phyloP scores from a whole-genome alignment of 2,797 vertebrate genomes.

The Smutsia temminckii region DNA sequence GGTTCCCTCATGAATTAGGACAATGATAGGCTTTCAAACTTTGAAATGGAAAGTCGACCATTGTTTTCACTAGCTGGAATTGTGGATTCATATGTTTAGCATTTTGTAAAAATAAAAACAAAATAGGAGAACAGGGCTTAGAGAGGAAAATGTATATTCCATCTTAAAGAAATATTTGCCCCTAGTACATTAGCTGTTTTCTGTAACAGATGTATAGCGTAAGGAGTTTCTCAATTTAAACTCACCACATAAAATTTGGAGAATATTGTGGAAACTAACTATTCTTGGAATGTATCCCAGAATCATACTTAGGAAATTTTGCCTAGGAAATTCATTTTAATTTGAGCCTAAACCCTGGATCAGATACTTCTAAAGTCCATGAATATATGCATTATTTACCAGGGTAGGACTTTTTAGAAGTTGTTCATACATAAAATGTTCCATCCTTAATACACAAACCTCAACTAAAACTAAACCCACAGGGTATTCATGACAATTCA shows the following conservation, averaged over 20 bases:
- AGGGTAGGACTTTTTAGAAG: not conserved
- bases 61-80: not conserved
- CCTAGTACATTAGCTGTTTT: not conserved
- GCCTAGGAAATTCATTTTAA: constrained; percentile 34
- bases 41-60: not conserved
- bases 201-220: not conserved
- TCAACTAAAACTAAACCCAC: constrained; percentile 51
- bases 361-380: constrained; percentile 14
- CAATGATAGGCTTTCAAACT: not conserved
- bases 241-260: constrained; percentile 34
- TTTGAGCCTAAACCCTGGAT: constrained; percentile 7
- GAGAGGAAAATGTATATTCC: not conserved
- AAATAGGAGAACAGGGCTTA: not conserved
- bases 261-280: constrained; percentile 42
- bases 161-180: constrained; percentile 30
- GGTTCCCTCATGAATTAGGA: not conserved
- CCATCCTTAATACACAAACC: constrained; percentile 33
- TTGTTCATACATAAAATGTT: constrained; percentile 41
- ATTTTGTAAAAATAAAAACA: constrained; percentile 50
- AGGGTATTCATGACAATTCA: constrained; percentile 37
- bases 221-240: constrained; percentile 44
- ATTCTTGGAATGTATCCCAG: constrained; percentile 37
- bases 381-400: constrained; percentile 38
- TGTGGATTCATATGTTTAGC: not conserved
- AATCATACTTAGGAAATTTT: constrained; percentile 22